These are phyloP conservation scores for Gadus chalcogrammus DNA, from an alignment of 2,113 vertebrate genomes.

Conservation along the genomic window DNA sequence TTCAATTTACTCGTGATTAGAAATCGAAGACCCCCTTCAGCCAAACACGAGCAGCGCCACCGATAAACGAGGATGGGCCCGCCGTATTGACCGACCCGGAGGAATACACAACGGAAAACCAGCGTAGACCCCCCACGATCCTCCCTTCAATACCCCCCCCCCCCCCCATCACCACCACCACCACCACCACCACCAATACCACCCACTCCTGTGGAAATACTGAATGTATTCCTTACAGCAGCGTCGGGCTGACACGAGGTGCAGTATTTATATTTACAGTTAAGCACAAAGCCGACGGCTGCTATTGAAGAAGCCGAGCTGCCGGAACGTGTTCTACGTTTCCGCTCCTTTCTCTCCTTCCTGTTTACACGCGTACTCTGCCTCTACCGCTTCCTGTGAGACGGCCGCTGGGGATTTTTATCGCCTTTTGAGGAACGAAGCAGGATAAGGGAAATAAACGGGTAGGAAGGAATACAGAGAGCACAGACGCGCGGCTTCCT, in stretches of 20 bases:
- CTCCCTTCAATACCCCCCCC: no score
- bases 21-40: conserved; percentile 21
- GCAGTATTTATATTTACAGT: background rate
- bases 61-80: conserved; percentile 7
- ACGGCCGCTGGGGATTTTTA: no score
- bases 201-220: background rate
- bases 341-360: no score
- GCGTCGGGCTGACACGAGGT: background rate
- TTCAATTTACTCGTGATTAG: conserved; percentile 16
- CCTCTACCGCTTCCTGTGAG: no score
- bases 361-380: no score
- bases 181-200: background rate
- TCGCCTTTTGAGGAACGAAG: no score
- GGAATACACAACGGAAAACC: background rate
- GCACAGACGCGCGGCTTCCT: background rate
- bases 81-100: conserved; percentile 6
- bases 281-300: background rate
- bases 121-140: no score
- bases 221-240: conserved; percentile 7
- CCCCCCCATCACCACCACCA: no score
- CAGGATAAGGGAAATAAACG: no score
- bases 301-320: no score
- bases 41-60: conserved; percentile 10
- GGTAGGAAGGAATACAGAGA: background rate
- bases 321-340: no score